These are phyloP conservation scores for Brachynemurus nebulosus DNA, from an alignment of 2,888 invertebrate species.

Conservation along the genomic window DNA sequence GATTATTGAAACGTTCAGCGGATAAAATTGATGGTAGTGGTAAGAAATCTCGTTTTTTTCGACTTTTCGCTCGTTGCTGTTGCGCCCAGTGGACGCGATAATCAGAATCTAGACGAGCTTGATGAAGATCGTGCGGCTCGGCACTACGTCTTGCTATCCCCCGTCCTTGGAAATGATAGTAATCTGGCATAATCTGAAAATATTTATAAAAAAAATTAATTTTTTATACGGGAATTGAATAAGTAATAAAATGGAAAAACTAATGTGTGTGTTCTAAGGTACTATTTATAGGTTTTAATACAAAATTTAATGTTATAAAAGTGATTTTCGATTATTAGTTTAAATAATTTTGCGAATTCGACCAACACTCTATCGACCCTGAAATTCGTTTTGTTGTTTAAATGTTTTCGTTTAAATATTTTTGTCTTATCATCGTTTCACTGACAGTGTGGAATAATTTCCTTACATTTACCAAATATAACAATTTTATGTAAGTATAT, in stretches of 20 bases:
- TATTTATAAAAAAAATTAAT: neutral
- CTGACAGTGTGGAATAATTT: too few species aligned
- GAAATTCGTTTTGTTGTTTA: too few species aligned
- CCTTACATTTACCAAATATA: too few species aligned
- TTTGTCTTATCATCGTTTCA: too few species aligned
- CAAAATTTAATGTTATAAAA: too few species aligned
- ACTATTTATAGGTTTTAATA: too few species aligned
- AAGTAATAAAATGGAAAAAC: neutral
- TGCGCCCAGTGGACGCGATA: conserved; percentile 66
- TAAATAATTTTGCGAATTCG: too few species aligned
- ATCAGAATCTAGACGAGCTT: conserved; percentile 55
- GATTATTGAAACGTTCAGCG: conserved; percentile 21
- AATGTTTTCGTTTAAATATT: too few species aligned
- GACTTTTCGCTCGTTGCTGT: conserved; percentile 65
- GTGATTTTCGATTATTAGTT: too few species aligned
- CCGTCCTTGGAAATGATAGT: conserved; percentile 74
- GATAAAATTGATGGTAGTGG: conserved; percentile 1
- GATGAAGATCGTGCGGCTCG: conserved; percentile 54
- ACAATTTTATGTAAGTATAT: too few species aligned
- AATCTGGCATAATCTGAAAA: conserved; percentile 73
- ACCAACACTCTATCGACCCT: too few species aligned
- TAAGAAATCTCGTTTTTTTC: conserved; percentile 61
- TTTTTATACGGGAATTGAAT: neutral
- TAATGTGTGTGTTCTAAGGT: too few species aligned
- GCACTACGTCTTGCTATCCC: conserved; percentile 65